Base-by-base conservation (phyloP, 1,140 invertebrate genomes). In the Agrypnia vestita region DNA sequence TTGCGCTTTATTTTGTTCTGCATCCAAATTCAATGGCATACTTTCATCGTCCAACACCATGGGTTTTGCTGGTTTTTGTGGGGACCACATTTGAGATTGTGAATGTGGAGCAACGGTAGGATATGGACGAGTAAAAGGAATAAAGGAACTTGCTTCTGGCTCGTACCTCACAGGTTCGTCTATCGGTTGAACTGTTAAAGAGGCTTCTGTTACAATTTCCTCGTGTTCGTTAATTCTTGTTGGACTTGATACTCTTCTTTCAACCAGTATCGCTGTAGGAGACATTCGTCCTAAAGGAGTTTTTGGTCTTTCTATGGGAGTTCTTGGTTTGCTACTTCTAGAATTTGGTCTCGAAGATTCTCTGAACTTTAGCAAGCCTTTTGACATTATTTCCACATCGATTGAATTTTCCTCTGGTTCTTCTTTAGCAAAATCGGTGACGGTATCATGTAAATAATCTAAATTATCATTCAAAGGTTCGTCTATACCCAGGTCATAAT, bases 401-500 rank as follows among this genome's bases (percentile, higher is more conserved):
- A 84, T 82, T 0, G 79, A 84, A 64, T 82, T 82, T 72, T 80
- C 81, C 81, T 84, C 81, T 11, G 19, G 47, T 3, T 81, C 80
- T 67, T 81, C 80, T 53, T 17, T 67, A 13, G 11, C 15, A 12
- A 71, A 56, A 25, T 64, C 76, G 9, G 19, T 7, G 4, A 49
- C 15, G 1, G 77, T 59, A 9, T 55, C 21, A 11, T 64, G 46
- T 12, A 80, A 49, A 56, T 44, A 80, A 9, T 69, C 71, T 47
- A 78, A 78, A 51, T 55, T 71, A 35, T 80, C 79, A 76, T 88
- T 86, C 59, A 90, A 81, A 83, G 89, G 86, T 71, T 91, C 91
- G 77, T 91, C 91, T 62, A 91, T 88, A 78, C 91, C 88, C 51
- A 92, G 87, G 83, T 92, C 94, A 84, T 94, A 94, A 25, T 94